Evolutionary conservation across 2,888 invertebrate genomes (phyloP).

Genomic region (Lutraria lutraria): DNA sequence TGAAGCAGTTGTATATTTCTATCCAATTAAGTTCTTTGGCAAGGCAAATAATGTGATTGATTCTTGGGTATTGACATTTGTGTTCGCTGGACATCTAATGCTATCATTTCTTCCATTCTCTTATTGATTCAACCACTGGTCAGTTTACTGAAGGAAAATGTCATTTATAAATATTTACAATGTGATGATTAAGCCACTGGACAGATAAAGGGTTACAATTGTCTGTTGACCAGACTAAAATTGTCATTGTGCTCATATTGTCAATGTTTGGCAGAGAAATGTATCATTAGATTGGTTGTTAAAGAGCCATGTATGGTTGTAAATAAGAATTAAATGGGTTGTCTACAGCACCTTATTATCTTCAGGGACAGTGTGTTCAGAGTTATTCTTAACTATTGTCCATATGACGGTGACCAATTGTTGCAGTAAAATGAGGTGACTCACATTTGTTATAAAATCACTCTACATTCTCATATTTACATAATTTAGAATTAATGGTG

Average conservation of each 20-base stretch:
- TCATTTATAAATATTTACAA: slow-evolving; percentile 41
- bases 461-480: too few relatives aligned
- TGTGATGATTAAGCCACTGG: slow-evolving; percentile 41
- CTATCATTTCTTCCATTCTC: not conserved
- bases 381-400: not conserved
- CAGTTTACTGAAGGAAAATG: slow-evolving; percentile 32
- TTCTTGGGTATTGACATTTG: slow-evolving; percentile 37
- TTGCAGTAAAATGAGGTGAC: not conserved
- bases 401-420: not conserved
- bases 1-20: slow-evolving; percentile 25
- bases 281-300: slow-evolving; percentile 24
- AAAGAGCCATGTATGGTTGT: slow-evolving; percentile 19
- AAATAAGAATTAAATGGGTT: slow-evolving; percentile 29
- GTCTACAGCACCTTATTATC: slow-evolving; percentile 17
- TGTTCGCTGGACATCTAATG: not conserved
- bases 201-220: slow-evolving; percentile 35
- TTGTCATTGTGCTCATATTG: slow-evolving; percentile 32
- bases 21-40: slow-evolving; percentile 52
- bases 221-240: slow-evolving; percentile 20
- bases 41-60: slow-evolving; percentile 49
- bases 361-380: not conserved
- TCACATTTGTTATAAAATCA: too few relatives aligned
- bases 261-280: slow-evolving; percentile 22
- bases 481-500: too few relatives aligned
- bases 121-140: slow-evolving; percentile 26